A percentile compares a stretch with the other conserved stretches of the same genome.
phyloP scores from a whole-genome alignment of 2,113 vertebrate genomes.

The Hypomesus transpacificus region DNA sequence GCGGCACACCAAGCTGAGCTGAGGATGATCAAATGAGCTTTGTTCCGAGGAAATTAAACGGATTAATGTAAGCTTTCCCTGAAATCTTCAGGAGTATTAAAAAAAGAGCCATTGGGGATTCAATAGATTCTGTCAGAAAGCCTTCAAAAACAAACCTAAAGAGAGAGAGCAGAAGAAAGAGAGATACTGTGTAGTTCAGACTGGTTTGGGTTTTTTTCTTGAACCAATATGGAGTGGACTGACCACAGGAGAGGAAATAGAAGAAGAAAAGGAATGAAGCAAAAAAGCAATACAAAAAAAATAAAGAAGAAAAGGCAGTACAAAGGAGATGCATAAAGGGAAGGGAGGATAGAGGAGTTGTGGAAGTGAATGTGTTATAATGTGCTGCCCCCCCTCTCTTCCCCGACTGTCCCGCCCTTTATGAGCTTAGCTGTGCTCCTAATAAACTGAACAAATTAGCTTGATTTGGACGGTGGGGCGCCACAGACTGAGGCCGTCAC shows the following conservation, averaged over 20 bases:
- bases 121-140: conserved; percentile 59
- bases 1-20: conserved; percentile 63
- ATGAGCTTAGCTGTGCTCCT: conserved; percentile 10
- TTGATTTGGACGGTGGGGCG: conserved; percentile 21
- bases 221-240: conserved; percentile 19
- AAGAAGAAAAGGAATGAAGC: neutral
- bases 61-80: conserved; percentile 60
- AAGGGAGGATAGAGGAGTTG: neutral
- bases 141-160: conserved; percentile 49
- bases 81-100: conserved; percentile 53
- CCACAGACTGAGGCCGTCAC: neutral
- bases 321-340: neutral
- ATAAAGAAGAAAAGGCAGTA: neutral
- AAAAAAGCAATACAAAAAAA: neutral
- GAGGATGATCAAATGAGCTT: conserved; percentile 69
- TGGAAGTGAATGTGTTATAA: neutral
- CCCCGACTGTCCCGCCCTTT: neutral
- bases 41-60: conserved; percentile 77
- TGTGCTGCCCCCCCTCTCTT: neutral
- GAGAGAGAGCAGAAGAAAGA: conserved; percentile 6
- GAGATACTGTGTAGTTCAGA: conserved; percentile 22
- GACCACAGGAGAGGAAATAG: neutral
- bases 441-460: conserved; percentile 26
- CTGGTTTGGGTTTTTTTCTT: conserved; percentile 40
- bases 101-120: conserved; percentile 59